Evolutionary conservation across 1,140 invertebrate genomes (phyloP).

Genomic region (Lepidostoma basale): DNA sequence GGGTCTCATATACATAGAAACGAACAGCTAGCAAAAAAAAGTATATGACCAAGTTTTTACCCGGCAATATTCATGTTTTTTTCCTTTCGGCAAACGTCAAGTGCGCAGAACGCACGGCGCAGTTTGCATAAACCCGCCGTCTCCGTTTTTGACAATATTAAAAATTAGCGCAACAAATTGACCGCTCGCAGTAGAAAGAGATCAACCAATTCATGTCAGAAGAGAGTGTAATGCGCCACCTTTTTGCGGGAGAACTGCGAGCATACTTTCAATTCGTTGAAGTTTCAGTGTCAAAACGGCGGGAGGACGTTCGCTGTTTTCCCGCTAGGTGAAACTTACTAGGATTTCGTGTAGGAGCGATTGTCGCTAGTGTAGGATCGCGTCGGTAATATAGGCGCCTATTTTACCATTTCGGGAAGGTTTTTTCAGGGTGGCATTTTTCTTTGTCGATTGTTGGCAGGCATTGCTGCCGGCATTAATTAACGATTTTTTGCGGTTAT

Average conservation of each 20-base stretch:
- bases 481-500: constrained; percentile 15
- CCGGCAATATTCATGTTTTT: constrained; percentile 64
- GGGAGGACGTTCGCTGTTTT: background rate
- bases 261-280: no score
- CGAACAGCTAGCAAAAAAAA: constrained; percentile 54
- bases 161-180: no score
- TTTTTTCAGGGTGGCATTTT: constrained; percentile 17
- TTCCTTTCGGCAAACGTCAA: constrained; percentile 44
- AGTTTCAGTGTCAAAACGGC: no score
- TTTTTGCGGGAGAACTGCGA: no score
- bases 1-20: constrained; percentile 56
- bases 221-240: no score
- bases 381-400: constrained; percentile 8
- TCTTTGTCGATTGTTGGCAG: constrained; percentile 4
- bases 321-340: constrained; percentile 6
- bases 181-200: no score
- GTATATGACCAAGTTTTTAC: constrained; percentile 58
- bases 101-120: constrained; percentile 36
- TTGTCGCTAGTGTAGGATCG: constrained; percentile 5
- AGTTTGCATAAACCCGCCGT: constrained; percentile 16
- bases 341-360: background rate
- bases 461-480: background rate
- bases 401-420: background rate
- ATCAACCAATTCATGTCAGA: no score
- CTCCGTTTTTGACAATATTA: no score